Conservation (phyloP, 2,888 invertebrate genomes). For the Xiphydria camelus region DNA sequence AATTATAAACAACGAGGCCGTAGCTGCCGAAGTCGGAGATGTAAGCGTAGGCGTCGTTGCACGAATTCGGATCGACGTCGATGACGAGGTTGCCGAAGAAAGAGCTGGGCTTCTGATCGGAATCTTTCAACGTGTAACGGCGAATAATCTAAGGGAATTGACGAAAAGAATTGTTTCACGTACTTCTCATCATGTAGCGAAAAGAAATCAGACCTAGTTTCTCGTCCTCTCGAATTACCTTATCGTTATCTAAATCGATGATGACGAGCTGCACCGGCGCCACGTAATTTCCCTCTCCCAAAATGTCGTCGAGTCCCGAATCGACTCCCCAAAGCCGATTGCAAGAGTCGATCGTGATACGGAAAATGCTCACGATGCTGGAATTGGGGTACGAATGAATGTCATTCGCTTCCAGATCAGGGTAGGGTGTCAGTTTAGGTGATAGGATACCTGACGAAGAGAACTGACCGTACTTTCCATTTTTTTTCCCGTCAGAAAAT, state of each 20-base stretch:
- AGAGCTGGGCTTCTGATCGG: conserved; percentile 71
- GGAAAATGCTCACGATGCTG: conserved; percentile 73
- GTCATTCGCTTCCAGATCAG: conserved; percentile 77
- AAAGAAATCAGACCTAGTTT: too few species aligned
- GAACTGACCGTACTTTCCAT: conserved; percentile 1
- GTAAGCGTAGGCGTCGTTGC: conserved; percentile 77
- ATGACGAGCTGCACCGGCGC: conserved; percentile 67
- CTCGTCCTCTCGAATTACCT: too few species aligned
- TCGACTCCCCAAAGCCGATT: conserved; percentile 84
- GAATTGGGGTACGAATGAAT: conserved; percentile 64
- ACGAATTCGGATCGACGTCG: conserved; percentile 70
- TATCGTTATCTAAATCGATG: conserved; percentile 76
- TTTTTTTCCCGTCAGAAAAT: too few species aligned
- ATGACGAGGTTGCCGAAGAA: conserved; percentile 82
- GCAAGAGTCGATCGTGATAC: conserved; percentile 74
- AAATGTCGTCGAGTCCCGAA: conserved; percentile 75
- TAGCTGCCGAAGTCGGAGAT: conserved; percentile 77
- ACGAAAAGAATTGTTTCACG: conserved; percentile 5
- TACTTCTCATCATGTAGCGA: not conserved
- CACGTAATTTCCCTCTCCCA: conserved; percentile 60
- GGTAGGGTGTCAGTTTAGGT: conserved; percentile 74
- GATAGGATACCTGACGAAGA: conserved; percentile 64
- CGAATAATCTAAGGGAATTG: conserved; percentile 59
- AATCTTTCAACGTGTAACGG: conserved; percentile 69
- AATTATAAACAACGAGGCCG: conserved; percentile 77